Evolutionary conservation across 2,888 invertebrate genomes (phyloP).

Genomic region (Troides aeacus): DNA sequence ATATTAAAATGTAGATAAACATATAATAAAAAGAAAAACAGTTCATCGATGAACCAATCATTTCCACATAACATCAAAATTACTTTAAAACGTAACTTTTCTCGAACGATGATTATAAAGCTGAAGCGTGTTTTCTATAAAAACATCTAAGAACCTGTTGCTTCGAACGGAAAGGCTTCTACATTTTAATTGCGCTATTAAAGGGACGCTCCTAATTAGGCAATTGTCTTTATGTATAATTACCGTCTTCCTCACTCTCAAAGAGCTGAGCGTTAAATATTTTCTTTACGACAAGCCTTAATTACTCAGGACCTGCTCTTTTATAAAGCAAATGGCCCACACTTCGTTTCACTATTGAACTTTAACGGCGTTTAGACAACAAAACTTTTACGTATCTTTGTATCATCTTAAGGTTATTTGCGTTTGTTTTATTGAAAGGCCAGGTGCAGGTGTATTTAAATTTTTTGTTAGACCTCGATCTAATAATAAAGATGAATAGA

Average conservation of each 20-base stretch:
- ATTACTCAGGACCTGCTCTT: constrained; percentile 1
- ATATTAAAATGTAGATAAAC: too few species aligned
- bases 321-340: not conserved
- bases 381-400: constrained; percentile 1
- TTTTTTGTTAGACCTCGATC: too few species aligned
- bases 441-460: not conserved
- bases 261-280: constrained; percentile 7
- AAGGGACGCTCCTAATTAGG: constrained; percentile 20
- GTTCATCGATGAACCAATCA: too few species aligned
- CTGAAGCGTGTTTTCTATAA: not conserved
- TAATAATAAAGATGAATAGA: too few species aligned
- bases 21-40: too few species aligned
- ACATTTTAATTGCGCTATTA: constrained; percentile 17
- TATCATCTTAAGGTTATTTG: not conserved
- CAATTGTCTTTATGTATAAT: constrained; percentile 12
- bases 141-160: constrained; percentile 8
- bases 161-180: not conserved
- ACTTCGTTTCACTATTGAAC: constrained; percentile 4
- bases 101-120: not conserved
- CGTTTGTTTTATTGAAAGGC: not conserved
- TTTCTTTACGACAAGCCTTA: constrained; percentile 6
- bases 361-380: constrained; percentile 5
- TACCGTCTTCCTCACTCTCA: not conserved
- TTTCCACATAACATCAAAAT: too few species aligned
- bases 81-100: not conserved